Base-by-base conservation (phyloP, 2,888 invertebrate genomes). In the Caenorhabditis wallacei region DNA sequence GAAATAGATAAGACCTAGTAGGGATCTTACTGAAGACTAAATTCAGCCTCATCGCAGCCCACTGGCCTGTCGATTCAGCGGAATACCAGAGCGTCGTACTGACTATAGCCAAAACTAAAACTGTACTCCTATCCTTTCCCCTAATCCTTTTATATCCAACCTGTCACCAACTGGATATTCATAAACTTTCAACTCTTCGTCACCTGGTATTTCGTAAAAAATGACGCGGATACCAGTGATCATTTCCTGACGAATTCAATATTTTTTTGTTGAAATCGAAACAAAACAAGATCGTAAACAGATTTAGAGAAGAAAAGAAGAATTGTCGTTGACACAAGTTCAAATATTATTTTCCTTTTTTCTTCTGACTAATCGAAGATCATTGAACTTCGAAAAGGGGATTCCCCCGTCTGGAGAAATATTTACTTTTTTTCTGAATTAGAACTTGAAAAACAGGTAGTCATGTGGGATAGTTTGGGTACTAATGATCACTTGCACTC, bases 321-420 rank as follows among this genome's bases (percentile, higher is more conserved):
- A 18, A 18, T 8, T 57, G 37, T 35, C 30, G 57, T 57, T 57
- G 57, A 57, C 35, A 57, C 57, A 57, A 57, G 57, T 57, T 57
- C 57, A 57, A 57, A 57, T 30, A 30, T 53, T 53, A 24, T 24
- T n/a, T n/a, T n/a, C n/a, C n/a, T n/a, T n/a, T n/a, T n/a, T n/a
- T n/a, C n/a, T n/a, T n/a, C 35, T 57, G 35, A 37, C 57, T 20
- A 59, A 59, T 40, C 37, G 22, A 40, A 59, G 37, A 37, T 18
- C 53, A 61, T 18, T 61, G 40, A 24, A 22, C 40, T 46, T 43
- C 24, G 24, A 20, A 53, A 13, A 24, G 43, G 43, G 61, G 26
- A 56, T 35, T 18, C 30, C 35, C 30, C 30, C 10, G 13, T 18
- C 7, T 18, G 18, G 18, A 40, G 40, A 48, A 48, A 43, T 40